Base-by-base conservation (phyloP, 2,888 invertebrate genomes). In the Bedellia somnulentella region DNA sequence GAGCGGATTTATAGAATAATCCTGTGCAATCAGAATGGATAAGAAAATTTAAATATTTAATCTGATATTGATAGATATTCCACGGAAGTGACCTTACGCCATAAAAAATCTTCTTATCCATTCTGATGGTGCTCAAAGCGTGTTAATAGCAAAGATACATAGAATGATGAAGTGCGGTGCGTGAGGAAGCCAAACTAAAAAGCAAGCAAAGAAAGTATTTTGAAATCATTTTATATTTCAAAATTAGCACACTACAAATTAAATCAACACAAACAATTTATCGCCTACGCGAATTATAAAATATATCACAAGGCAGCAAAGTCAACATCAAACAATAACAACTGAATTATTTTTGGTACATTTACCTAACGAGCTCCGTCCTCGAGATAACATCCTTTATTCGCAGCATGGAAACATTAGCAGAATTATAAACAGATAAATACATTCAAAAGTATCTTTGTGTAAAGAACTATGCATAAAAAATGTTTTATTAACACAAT, bases 351-450 rank as follows among this genome's bases (percentile, higher is more conserved):
- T 2, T 24, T 24, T 16, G 16, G 11, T 27, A 14, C 14, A 22
- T 22, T 66, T 70, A 71, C 64, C 70, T 70, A 66, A 62, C 59
- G 51, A 59, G 60, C 49, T 62, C 62, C 60, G 54, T 70, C 61
- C 67, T 62, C 58, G 62, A 57, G 47, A 61, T 64, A 50, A 61
- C 70, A 49, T 67, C 62, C 70, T 71, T 58, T 67, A 54, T 60
- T 46, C 57, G 71, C 67, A 52, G 73, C 73, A 46, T 57, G 57
- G 59, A 49, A 58, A 28, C 46, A 47, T 49, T 44, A 46, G 42
- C 32, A 39, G 35, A 28, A 2, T 39, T 40, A 36, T 54, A 60
- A 60, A 57, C 45, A 50, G 37, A 51, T 57, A 64, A 63, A 60
- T 43, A 55, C 46, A 39, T 47, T 50, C 52, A 49, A 63, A 64